phyloP scores from a whole-genome alignment of 1,140 invertebrate genomes.

The Anastrepha ludens region DNA sequence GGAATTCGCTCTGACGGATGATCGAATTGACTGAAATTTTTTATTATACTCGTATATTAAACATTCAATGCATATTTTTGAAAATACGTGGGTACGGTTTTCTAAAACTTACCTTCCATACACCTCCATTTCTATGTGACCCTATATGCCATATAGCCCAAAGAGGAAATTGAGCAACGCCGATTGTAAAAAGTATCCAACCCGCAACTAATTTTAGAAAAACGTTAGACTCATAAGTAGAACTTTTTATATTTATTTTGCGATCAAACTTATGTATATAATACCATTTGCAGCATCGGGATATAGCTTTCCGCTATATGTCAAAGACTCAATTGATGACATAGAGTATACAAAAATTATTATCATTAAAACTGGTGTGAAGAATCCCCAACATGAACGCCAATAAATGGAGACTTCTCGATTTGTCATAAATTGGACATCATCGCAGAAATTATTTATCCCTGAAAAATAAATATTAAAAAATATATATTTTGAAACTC shows the following conservation, averaged over 20 bases:
- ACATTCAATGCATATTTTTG: background rate
- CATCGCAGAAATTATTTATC: conserved; percentile 82
- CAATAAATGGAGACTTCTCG: conserved; percentile 84
- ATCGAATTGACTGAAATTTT: conserved; percentile 56
- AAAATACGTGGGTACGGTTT: conserved; percentile 55
- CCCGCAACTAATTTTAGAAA: conserved; percentile 66
- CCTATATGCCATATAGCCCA: conserved; percentile 72
- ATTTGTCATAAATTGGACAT: conserved; percentile 87
- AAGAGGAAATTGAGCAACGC: conserved; percentile 75
- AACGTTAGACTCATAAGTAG: background rate
- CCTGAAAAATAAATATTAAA: conserved; percentile 70
- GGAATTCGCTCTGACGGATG: conserved; percentile 69
- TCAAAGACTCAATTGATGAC: conserved; percentile 75
- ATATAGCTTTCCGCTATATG: conserved; percentile 75
- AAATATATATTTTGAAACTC: background rate
- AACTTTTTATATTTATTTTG: conserved; percentile 1
- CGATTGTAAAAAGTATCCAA: conserved; percentile 75
- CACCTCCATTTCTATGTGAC: conserved; percentile 59
- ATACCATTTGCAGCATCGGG: conserved; percentile 72
- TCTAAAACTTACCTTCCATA: conserved; percentile 67
- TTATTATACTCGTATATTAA: background rate
- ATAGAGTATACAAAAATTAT: conserved; percentile 82
- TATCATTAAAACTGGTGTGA: conserved; percentile 84
- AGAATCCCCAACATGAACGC: conserved; percentile 86
- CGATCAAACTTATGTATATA: background rate